Base-by-base conservation (phyloP, 2,797 vertebrate genomes). In the Acipenser transmontanus region DNA sequence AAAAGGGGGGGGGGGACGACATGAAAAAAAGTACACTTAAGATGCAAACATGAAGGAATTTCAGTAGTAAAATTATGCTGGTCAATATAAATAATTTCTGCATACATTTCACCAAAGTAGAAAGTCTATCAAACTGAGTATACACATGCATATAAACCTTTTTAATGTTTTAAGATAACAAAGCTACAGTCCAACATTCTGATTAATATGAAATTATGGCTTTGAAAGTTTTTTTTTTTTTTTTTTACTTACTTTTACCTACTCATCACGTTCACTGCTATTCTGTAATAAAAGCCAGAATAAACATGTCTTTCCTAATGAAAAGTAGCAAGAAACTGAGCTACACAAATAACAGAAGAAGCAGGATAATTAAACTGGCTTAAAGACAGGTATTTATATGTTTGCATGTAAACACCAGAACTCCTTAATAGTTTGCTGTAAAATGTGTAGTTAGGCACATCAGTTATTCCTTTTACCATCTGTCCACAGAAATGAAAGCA, bases 381-480 rank as follows among this genome's bases (percentile, higher is more conserved):
- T 81, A 86, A 82, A 90, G 89, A 91, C 89, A 92, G 90, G 87
- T 89, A 91, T 88, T 92, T 83, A 89, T 88, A 89, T 88, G 88
- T 85, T 87, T 85, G 87, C 86, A 81, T 86, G 86, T 89, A 92
- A 91, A 91, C 88, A 90, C 84, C 81, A 77, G 81, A 88, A 87
- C 84, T 88, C 76, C 88, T 90, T 90, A 91, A 91, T 89, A 89
- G 88, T 91, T 89, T 75, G 88, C 85, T 87, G 89, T 91, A 89
- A 92, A 92, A 91, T 82, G 88, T 83, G 70, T 86, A 89, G 89
- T 91, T 90, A 89, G 86, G 87, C 87, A 86, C 81, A 86, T 87
- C 86, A 82, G 84, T 85, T 82, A 84, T 87, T 69, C 79, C 83
- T 81, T 85, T 86, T 80, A 81, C 89, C 90, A 91, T 90, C 90